Base-by-base conservation (phyloP, 2,113 vertebrate genomes). In the Equus przewalskii region DNA sequence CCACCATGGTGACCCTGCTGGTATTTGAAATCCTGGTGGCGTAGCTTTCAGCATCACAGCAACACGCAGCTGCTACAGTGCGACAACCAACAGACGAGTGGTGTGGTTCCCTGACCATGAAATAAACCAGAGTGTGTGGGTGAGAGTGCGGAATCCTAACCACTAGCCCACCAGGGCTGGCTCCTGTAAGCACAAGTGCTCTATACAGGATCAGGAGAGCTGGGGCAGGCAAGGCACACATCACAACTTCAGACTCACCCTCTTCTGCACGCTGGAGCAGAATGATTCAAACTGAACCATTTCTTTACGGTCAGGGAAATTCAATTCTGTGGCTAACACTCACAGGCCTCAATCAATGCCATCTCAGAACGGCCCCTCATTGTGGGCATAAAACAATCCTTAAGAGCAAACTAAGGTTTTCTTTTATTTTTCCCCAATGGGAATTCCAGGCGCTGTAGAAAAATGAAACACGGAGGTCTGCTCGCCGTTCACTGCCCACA, bases 211-310 rank as follows among this genome's bases (percentile, higher is more conserved):
- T 41, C 33, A 24, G 44, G 33, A 64, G 21, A 49, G 30, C 18
- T 8, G 64, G 46, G 2, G 14, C 58, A 49, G 28, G 30, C 76
- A 75, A 60, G n/a, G 78, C 1, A 0, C 16, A 51, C 9, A 6
- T 46, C 14, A 24, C 46, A 19, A 7, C 30, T 13, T 36, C 10
- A 19, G 9, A 0, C 26, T 41, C 28, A 21, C 89, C 44, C 41
- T 65, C 13, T 2, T 24, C 56, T 21, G 58, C 12, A 16, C 8
- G 73, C 62, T 54, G 5, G 60, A 22, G 19, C 11, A 54, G 65
- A 0, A 33, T 0, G 1, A 62, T 65, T 56, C 82, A 81, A 26
- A 80, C 16, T 0, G 22, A 70, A 26, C 14, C n/a, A n/a, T 12
- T 83, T 88, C 51, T 64, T 87, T 18, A 91, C 1, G 21, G n/a